These are phyloP conservation scores for Idaea biselata DNA, from an alignment of 2,888 invertebrate genomes.

Conservation along the genomic window DNA sequence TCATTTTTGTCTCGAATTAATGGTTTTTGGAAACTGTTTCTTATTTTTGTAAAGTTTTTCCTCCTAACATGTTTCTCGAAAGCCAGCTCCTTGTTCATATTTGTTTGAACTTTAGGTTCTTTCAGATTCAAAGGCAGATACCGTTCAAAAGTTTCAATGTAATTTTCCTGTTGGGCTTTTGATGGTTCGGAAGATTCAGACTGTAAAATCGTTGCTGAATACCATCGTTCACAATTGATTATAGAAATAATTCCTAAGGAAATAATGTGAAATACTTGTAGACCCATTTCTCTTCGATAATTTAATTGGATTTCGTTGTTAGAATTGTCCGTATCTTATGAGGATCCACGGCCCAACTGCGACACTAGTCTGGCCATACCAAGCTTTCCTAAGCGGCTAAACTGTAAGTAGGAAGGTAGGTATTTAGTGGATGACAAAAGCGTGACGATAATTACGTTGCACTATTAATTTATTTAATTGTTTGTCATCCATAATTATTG, in stretches of 20 bases:
- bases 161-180: constrained; percentile 23
- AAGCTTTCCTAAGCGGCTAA: neutral
- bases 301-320: constrained; percentile 28
- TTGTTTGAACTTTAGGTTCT: constrained; percentile 23
- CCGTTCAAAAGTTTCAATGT: constrained; percentile 25
- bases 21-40: neutral
- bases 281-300: neutral
- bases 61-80: neutral
- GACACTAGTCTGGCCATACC: neutral
- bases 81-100: constrained; percentile 14
- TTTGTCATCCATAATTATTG: constrained; percentile 47
- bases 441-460: constrained; percentile 60
- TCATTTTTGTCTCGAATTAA: constrained; percentile 33
- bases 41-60: neutral
- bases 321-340: neutral
- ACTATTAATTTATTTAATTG: constrained; percentile 65
- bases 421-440: constrained; percentile 33
- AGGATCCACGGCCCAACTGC: neutral
- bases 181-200: constrained; percentile 18
- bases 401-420: neutral
- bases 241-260: constrained; percentile 18
- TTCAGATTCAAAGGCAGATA: neutral
- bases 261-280: neutral
- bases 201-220: constrained; percentile 42
- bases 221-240: constrained; percentile 48